Evolutionary conservation across 2,888 invertebrate species (phyloP), one percentile per base, ranked within the genome.

Genomic region (Lasioglossum marginatum): DNA sequence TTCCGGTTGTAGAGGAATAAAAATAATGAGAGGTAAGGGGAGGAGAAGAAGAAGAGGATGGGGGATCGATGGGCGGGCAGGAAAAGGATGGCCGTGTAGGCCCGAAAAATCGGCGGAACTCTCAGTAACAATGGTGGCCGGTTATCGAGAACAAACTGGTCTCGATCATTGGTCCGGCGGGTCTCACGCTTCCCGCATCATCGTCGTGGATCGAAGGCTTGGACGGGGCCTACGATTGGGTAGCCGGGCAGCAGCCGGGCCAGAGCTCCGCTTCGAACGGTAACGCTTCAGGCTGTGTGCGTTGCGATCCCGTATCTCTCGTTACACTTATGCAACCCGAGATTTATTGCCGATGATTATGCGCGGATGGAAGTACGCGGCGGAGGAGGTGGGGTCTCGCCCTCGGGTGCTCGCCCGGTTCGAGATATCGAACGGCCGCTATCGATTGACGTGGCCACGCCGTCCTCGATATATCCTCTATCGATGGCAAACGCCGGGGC

Each of bases 261-360:
- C 63, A 66, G 60, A 74, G 78, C 83, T 74, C 77, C 40, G 84
- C 63, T 63, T 63, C 34, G 82, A 88, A 88, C 89, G 37, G 87
- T 83, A 88, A 85, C 90, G 92, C 93, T 93, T 84, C 90, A 88
- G 93, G 93, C 92, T 94, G 93, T 95, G 92, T 95, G 94, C 94
- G 94, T 94, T 94, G 93, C 94, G 95, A 95, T 95, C 93, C 92
- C 92, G 91, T 95, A 95, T 95, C 95, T 91, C 94, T 94, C 94
- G 94, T 94, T 95, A 95, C 95, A 95, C 94, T 95, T 95, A 95
- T 94, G 95, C 95, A 95, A 95, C 94, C 90, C 92, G 93, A 94
- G 95, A 95, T 95, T 95, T 95, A 95, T 95, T 94, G 93, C 92
- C 93, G 92, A 92, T 93, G 93, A 93, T 93, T 93, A 93, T 93